Base-by-base conservation (phyloP, 37 sponge, comb jelly and placozoan genomes). In the Geodia barretti region DNA sequence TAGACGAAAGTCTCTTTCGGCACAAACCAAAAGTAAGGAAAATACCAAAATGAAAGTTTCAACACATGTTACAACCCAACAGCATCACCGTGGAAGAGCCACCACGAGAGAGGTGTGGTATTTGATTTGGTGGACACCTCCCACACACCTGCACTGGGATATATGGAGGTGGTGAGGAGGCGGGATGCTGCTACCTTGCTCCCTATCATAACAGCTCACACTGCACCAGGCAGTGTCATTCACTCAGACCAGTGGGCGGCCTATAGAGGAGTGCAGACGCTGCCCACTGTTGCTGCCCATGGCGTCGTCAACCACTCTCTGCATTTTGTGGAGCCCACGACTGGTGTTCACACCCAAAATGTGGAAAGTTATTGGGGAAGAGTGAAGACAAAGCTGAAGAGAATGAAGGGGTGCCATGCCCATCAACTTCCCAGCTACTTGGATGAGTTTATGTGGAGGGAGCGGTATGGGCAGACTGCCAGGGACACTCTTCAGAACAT, bases 401-500 rank as follows among this genome's bases (percentile, higher is more conserved):
- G 62, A 2, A 92, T 92, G 92, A 91, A 74, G 42, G 88, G 92
- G 9, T 73, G 74, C 31, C 25, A 37, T 33, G 35, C 25, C 31
- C 64, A 54, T 11, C 73, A 84, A 19, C 67, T 92, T 3, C 81
- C 86, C 0, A 69, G 76, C 41, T 88, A 92, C 62, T 28, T 92
- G 47, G 89, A 88, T 76, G 86, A 92, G 41, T 92, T 88, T 64
- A 92, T 92, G 93, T 88, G 89, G 89, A 29, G 78, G 41, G 93
- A 87, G 68, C 25, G 89, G 11, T 70, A 58, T 23, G 80, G 92
- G 60, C 60, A n/a, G n/a, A n/a, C n/a, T n/a, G n/a, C n/a, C n/a
- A n/a, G n/a, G n/a, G n/a, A n/a, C n/a, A n/a, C n/a, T n/a, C n/a
- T n/a, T n/a, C n/a, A n/a, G n/a, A n/a, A n/a, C n/a, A n/a, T n/a